These are phyloP conservation scores for Crocidura indochinensis DNA, from an alignment of 2,797 vertebrate genomes.

Conservation along the genomic window DNA sequence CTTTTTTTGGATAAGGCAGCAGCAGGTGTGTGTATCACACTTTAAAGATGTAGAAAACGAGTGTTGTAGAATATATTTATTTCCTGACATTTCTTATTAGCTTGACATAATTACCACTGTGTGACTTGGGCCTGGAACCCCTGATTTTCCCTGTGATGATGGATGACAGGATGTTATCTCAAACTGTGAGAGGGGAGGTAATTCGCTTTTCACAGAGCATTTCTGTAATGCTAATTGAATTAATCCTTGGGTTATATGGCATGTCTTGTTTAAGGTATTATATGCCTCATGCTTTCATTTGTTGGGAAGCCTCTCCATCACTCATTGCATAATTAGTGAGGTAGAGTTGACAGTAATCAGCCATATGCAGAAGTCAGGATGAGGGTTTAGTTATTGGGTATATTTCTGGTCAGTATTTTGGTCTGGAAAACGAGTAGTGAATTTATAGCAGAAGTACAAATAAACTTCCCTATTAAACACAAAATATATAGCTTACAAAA, in stretches of 20 bases:
- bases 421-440: slow-evolving; percentile 16
- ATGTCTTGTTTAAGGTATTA: slow-evolving; percentile 72
- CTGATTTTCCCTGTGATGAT: slow-evolving; percentile 82
- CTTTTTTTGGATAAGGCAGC: slow-evolving; percentile 15
- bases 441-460: background rate
- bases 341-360: background rate
- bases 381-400: background rate
- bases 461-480: slow-evolving; percentile 42
- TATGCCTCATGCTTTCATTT: slow-evolving; percentile 69
- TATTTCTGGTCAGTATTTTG: background rate
- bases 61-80: slow-evolving; percentile 72
- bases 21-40: slow-evolving; percentile 65
- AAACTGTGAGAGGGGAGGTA: slow-evolving; percentile 85
- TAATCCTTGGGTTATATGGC: slow-evolving; percentile 82
- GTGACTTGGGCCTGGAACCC: slow-evolving; percentile 77
- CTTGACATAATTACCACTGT: slow-evolving; percentile 82
- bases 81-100: slow-evolving; percentile 85
- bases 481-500: background rate
- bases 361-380: background rate
- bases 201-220: slow-evolving; percentile 87
- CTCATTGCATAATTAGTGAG: background rate
- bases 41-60: slow-evolving; percentile 72
- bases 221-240: slow-evolving; percentile 85
- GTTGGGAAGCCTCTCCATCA: slow-evolving; percentile 52
- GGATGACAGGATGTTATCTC: slow-evolving; percentile 87